Percentiles rank a stretch among this genome's conserved stretches.
Conservation (phyloP, 30 jellyfish, hydroid and myxozoan species). For the Hydractinia symbiolongicarpus region DNA sequence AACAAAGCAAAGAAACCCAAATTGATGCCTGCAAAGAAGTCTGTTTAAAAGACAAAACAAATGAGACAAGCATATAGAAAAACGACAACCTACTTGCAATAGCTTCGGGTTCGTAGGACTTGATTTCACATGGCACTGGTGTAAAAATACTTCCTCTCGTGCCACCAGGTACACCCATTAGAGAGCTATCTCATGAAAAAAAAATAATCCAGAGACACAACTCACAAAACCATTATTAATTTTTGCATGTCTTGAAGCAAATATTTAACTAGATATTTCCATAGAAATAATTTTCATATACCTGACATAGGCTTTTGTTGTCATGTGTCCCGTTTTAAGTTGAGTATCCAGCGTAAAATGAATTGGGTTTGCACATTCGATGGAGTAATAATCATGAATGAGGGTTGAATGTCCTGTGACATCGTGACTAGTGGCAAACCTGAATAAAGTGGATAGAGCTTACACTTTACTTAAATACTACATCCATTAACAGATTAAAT, state of each 20-base stretch:
- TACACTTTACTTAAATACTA: no score
- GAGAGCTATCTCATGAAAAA: slow-evolving; percentile 43
- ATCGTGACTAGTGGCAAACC: slow-evolving; percentile 96
- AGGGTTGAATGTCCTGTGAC: slow-evolving; percentile 85
- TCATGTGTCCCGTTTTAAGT: slow-evolving; percentile 70
- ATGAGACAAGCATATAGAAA: background rate
- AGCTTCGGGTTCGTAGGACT: slow-evolving; percentile 80
- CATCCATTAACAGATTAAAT: no score
- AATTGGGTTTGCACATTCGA: slow-evolving; percentile 71
- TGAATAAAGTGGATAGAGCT: background rate
- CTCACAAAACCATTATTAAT: no score
- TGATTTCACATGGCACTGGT: slow-evolving; percentile 72
- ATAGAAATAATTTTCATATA: background rate
- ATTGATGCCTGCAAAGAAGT: background rate
- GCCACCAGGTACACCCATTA: slow-evolving; percentile 99
- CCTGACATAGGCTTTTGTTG: slow-evolving; percentile 77
- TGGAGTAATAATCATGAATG: slow-evolving; percentile 81
- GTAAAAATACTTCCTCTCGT: slow-evolving; percentile 88
- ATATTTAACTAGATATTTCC: no score
- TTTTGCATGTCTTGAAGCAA: no score
- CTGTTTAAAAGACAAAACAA: background rate
- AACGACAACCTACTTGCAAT: slow-evolving; percentile 65
- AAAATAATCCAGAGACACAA: background rate
- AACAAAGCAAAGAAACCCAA: background rate
- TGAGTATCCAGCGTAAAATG: slow-evolving; percentile 90